Conservation (phyloP, 2,113 vertebrate genomes). For the Baryphthengus martii region DNA sequence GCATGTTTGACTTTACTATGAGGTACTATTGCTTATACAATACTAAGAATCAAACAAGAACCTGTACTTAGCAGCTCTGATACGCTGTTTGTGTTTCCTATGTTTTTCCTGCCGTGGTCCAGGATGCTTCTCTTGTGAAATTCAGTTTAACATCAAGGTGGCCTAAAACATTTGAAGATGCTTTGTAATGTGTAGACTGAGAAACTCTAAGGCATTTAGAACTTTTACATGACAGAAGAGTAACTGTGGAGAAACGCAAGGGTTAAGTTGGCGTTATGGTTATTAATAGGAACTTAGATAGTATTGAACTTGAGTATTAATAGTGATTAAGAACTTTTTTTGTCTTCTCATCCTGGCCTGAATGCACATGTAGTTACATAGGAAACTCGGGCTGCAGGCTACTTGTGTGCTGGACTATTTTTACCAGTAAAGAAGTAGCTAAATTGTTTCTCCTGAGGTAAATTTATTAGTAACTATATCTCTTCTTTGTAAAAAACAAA, state of each 20-base stretch:
- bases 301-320: neutral
- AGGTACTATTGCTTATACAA: too few species aligned
- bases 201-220: neutral
- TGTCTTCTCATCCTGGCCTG: neutral
- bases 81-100: too few species aligned
- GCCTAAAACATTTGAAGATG: neutral
- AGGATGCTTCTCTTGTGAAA: too few species aligned
- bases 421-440: neutral
- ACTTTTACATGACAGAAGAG: neutral
- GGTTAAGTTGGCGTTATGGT: neutral
- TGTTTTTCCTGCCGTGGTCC: too few species aligned
- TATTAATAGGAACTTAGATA: neutral
- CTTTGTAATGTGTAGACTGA: neutral
- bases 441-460: neutral
- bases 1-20: too few species aligned
- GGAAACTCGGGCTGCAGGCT: accelerated
- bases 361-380: neutral
- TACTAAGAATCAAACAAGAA: too few species aligned
- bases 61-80: too few species aligned
- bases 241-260: neutral
- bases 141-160: neutral
- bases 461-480: neutral
- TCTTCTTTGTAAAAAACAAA: too few species aligned
- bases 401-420: neutral
- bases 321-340: neutral